phyloP scores from a whole-genome alignment of 2,113 vertebrate species.

The Upupa epops region DNA sequence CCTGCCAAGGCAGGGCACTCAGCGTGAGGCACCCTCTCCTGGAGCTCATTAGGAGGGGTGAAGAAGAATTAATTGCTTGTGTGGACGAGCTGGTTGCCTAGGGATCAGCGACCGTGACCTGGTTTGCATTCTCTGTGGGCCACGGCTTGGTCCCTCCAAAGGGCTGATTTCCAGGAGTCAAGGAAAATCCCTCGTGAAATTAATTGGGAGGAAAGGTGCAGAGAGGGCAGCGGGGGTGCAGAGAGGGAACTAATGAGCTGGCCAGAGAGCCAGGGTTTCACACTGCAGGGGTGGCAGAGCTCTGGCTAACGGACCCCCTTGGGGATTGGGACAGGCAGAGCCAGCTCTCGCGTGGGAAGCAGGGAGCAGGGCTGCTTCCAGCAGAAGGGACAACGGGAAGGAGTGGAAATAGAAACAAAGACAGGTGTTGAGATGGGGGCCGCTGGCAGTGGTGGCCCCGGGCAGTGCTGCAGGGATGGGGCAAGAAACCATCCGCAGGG shows the following conservation, averaged over 20 bases:
- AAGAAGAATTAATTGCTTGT: slow-evolving; percentile 35
- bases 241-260: slow-evolving; percentile 19
- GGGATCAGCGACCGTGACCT: background rate
- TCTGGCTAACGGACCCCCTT: background rate
- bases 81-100: background rate
- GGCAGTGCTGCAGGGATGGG: background rate
- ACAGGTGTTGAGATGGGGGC: too few relatives aligned
- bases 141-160: background rate
- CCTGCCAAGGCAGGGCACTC: background rate
- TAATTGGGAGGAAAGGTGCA: slow-evolving; percentile 36
- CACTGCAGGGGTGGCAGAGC: background rate
- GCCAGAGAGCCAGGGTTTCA: background rate
- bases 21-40: background rate
- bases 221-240: background rate
- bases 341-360: background rate
- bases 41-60: slow-evolving; percentile 5
- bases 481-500: background rate
- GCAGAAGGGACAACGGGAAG: background rate
- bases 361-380: background rate
- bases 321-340: background rate
- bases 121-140: background rate
- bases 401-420: background rate
- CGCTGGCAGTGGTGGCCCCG: too few relatives aligned
- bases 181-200: slow-evolving; percentile 36
- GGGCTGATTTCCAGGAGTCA: slow-evolving; percentile 7